Conservation (phyloP, 2,113 vertebrate species). For the Urocolius indicus region DNA sequence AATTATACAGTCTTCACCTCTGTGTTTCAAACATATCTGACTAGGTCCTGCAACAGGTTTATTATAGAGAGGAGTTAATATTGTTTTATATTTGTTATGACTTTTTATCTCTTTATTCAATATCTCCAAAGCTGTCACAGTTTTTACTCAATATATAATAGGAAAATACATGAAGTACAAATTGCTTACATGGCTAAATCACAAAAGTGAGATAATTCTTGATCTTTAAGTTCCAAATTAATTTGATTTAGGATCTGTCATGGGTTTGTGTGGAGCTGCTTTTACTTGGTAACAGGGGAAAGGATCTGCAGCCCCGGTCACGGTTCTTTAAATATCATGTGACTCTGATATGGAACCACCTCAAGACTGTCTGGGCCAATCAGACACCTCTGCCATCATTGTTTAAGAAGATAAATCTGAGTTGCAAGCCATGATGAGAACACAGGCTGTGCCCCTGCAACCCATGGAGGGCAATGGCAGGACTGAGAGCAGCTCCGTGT, state of each 20-base stretch:
- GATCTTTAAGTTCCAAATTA: neutral
- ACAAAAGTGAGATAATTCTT: neutral
- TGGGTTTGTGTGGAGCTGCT: too few relatives aligned
- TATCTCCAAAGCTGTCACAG: neutral
- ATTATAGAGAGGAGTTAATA: neutral
- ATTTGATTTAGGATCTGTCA: neutral
- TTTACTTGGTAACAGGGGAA: too few relatives aligned
- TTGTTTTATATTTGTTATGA: neutral
- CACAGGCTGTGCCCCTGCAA: too few relatives aligned
- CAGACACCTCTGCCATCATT: too few relatives aligned
- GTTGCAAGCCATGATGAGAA: too few relatives aligned
- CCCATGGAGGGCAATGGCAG: too few relatives aligned
- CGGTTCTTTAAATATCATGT: too few relatives aligned
- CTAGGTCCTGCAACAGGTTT: neutral
- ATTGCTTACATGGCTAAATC: neutral
- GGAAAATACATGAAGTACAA: neutral
- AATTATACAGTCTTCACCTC: neutral
- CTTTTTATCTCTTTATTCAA: neutral
- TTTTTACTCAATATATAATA: neutral
- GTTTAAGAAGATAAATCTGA: too few relatives aligned
- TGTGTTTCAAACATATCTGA: neutral
- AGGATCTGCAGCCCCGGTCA: too few relatives aligned
- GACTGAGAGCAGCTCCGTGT: too few relatives aligned
- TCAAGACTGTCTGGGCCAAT: too few relatives aligned
- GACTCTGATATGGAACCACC: too few relatives aligned